Conservation (phyloP, 2,888 invertebrate genomes). For the Meliscaeva auricollis region DNA sequence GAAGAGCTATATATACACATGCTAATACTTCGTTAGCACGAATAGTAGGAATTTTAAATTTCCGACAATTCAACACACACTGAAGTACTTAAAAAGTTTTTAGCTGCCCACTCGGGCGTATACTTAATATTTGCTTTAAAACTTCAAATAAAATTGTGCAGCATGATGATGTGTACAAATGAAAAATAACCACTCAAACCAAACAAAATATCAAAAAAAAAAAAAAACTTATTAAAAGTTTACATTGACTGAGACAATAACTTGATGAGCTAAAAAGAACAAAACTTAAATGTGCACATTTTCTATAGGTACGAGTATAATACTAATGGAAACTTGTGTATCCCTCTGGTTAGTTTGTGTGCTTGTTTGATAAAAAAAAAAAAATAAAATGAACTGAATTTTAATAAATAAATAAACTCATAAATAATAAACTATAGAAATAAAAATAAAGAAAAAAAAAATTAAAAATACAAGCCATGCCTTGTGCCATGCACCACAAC, state of each 20-base stretch:
- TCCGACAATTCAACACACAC: not conserved
- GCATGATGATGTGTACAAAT: constrained; percentile 35
- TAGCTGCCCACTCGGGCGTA: constrained; percentile 38
- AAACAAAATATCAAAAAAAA: not conserved
- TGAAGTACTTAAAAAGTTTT: not conserved
- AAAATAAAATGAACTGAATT: constrained; percentile 38
- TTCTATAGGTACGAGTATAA: not conserved
- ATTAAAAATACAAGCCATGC: constrained; percentile 83
- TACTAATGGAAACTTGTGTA: constrained; percentile 18
- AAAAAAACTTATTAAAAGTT: constrained; percentile 2
- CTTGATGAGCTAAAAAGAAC: constrained; percentile 34
- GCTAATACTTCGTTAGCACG: not conserved
- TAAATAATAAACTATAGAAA: constrained; percentile 28
- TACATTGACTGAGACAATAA: constrained; percentile 8
- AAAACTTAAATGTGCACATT: constrained; percentile 48
- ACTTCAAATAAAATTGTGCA: constrained; percentile 17
- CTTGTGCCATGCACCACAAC: constrained; percentile 85
- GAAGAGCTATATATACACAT: not conserved
- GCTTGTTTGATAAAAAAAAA: constrained; percentile 36
- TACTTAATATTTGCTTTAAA: constrained; percentile 48
- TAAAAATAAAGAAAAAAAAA: constrained; percentile 30
- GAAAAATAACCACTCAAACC: constrained; percentile 23
- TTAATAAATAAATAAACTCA: constrained; percentile 52
- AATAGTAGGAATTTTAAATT: not conserved
- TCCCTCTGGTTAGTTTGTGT: constrained; percentile 51